Evolutionary conservation across 2,797 vertebrate species (phyloP).

Genomic region (Eurystomus glaucurus): DNA sequence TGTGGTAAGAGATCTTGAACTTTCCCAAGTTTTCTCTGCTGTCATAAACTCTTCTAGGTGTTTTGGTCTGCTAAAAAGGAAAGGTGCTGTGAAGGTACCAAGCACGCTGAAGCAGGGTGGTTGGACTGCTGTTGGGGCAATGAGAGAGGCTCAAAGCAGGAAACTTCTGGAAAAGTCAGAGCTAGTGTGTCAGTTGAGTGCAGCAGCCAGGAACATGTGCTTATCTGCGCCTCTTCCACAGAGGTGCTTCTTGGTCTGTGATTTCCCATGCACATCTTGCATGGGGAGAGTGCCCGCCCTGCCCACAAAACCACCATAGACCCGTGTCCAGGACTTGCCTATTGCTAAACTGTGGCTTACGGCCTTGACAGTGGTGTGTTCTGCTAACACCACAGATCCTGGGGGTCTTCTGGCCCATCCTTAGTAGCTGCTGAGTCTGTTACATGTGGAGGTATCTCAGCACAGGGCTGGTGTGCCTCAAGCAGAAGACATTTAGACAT

Average conservation of each 20-base stretch:
- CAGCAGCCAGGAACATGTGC: not conserved
- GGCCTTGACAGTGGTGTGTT: not conserved
- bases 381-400: not conserved
- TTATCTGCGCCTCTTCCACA: not conserved
- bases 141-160: not conserved
- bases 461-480: not conserved
- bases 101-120: not conserved
- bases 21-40: not conserved
- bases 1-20: not conserved
- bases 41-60: not conserved
- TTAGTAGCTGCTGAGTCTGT: not conserved
- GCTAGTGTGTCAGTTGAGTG: not conserved
- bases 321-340: not conserved
- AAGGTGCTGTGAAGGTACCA: not conserved
- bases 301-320: fast-evolving
- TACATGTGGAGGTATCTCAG: not conserved
- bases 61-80: not conserved
- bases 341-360: not conserved
- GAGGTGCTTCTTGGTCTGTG: not conserved
- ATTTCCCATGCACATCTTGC: not conserved
- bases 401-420: not conserved
- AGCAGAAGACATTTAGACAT: not conserved
- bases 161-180: not conserved
- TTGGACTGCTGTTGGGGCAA: not conserved
- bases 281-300: not conserved